Base-by-base conservation (phyloP, 2,113 vertebrate genomes). In the Cynocephalus volans region DNA sequence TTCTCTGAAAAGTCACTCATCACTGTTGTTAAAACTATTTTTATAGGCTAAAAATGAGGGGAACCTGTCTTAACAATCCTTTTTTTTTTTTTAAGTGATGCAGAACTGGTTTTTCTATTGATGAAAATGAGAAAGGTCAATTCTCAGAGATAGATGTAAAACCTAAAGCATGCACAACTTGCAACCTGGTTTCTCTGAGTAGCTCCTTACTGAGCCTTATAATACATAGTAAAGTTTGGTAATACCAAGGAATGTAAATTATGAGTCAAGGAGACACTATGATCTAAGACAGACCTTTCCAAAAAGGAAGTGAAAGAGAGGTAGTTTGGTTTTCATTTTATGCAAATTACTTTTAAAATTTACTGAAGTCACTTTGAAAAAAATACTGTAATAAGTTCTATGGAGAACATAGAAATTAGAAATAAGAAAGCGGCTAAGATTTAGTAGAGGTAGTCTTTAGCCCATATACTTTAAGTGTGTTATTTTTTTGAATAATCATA, bases 1-100 rank as follows among this genome's bases (percentile, higher is more conserved):
- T 90, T 96, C 79, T 90, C 31, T 88, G 76, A 96, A 97, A 93
- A 96, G 79, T 81, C 70, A 84, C 36, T 88, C 92, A 72, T 79
- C 31, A 15, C 76, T 93, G 60, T 94, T 86, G 93, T 83, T 88
- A 95, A 90, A 94, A 94, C 12, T 92, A 5, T 80, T 95, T 93
- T 73, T 75, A 85, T 70, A 81, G 58, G 52, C 64, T 28, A 19
- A 81, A 90, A 69, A 48, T 95, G 45, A 95, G 92, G 54, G 50
- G 54, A 87, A 69, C 10, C 50, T 85, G 9, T 76, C 54, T 86
- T 83, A 95, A 89, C 54, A 75, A 95, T 62, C 45, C 2, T 62
- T 88, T 36, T 1, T 91, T 60, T 83, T 26, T 28, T 48, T 48
- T 21, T 31, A 45, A 36, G 19, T 62, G 23, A 62, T 36, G 14